These are phyloP conservation scores for Kryptolebias marmoratus DNA, from an alignment of 2,113 vertebrate genomes.

Conservation along the genomic window DNA sequence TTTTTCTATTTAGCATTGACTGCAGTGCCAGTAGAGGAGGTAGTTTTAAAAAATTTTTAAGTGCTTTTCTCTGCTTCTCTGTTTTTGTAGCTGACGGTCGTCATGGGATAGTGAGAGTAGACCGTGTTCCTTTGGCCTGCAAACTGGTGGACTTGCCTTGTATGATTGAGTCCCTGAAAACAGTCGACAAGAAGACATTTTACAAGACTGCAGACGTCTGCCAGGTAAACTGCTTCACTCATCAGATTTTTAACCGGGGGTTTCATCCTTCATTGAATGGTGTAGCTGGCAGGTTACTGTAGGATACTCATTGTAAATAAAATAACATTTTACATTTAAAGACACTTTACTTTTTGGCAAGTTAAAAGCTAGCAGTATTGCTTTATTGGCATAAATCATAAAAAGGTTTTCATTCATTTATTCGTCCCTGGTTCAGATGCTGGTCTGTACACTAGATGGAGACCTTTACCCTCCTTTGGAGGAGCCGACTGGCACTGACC, in stretches of 20 bases:
- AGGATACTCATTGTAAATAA: not conserved
- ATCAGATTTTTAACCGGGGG: not conserved
- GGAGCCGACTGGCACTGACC: conserved; percentile 90
- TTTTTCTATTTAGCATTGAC: not conserved
- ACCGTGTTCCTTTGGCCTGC: conserved; percentile 88
- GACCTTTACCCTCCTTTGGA: conserved; percentile 95
- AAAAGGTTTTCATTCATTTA: not conserved
- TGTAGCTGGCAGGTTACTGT: not conserved
- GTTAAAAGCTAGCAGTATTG: too few relatives aligned
- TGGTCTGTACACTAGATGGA: conserved; percentile 94
- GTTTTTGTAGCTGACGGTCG: conserved; percentile 85
- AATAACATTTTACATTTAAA: too few relatives aligned
- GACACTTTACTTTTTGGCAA: too few relatives aligned
- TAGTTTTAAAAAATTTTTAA: not conserved
- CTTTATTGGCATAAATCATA: not conserved
- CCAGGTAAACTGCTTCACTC: conserved; percentile 83
- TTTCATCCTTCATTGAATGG: too few relatives aligned
- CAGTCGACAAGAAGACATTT: conserved; percentile 93
- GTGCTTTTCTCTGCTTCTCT: not conserved
- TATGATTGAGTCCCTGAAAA: conserved; percentile 90
- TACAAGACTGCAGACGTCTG: conserved; percentile 96
- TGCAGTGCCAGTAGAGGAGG: too few relatives aligned
- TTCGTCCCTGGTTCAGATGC: conserved; percentile 83
- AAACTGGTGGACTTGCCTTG: conserved; percentile 95
- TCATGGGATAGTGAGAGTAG: conserved; percentile 90